A percentile compares a stretch with the other conserved stretches of the same genome.
These are phyloP conservation scores for human DNA, from an alignment of 2,113 vertebrate genomes.

Conservation along the genomic window DNA sequence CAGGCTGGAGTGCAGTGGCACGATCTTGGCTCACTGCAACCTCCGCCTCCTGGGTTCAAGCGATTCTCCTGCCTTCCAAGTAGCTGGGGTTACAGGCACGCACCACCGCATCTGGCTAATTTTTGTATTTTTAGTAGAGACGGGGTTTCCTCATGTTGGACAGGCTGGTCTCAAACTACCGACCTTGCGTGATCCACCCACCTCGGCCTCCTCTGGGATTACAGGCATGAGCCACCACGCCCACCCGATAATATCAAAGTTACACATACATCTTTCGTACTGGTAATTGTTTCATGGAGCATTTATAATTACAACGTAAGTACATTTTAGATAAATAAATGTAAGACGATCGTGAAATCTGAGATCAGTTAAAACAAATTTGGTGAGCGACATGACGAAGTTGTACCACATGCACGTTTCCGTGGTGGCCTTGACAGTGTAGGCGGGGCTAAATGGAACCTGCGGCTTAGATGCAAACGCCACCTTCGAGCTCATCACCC, in stretches of 20 bases:
- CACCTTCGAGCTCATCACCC: background rate
- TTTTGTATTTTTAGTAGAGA: too few species aligned
- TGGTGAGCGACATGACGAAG: fast-evolving
- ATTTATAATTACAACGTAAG: background rate
- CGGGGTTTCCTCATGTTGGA: too few species aligned
- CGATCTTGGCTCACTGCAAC: too few species aligned
- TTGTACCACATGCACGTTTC: background rate
- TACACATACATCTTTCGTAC: constrained; percentile 29
- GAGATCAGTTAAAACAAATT: constrained; percentile 18
- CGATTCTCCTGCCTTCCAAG: too few species aligned
- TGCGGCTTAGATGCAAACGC: background rate
- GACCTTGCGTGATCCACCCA: too few species aligned
- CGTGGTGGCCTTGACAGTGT: background rate
- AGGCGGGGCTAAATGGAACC: background rate
- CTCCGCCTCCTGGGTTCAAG: too few species aligned
- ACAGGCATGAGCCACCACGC: too few species aligned
- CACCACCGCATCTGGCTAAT: too few species aligned
- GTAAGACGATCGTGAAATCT: background rate
- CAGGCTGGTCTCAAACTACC: too few species aligned
- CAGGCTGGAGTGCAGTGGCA: too few species aligned
- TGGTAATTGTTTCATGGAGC: constrained; percentile 1
- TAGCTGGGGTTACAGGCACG: too few species aligned
- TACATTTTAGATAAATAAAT: constrained; percentile 43
- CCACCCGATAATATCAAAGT: background rate
- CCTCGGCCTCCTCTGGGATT: too few species aligned